Evolutionary conservation across 2,113 vertebrate genomes (phyloP).

Genomic region (Felis chaus): DNA sequence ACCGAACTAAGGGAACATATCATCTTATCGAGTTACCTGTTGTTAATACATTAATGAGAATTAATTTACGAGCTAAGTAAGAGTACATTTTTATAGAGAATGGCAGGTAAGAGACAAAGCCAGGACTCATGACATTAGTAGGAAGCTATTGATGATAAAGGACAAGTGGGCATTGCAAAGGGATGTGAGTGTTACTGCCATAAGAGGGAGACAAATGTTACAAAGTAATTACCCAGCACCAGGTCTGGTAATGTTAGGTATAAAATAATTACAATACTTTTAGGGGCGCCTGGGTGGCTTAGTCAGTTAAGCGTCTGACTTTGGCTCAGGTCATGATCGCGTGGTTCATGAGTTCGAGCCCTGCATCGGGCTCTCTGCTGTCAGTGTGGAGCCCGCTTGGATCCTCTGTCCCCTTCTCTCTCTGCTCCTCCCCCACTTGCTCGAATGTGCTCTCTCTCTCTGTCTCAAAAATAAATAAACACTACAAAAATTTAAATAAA

Average conservation of each 20-base stretch:
- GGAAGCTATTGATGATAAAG: background rate
- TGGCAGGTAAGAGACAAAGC: background rate
- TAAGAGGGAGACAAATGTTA: background rate
- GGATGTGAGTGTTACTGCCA: too few species aligned
- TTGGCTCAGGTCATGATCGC: too few species aligned
- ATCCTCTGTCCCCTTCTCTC: too few species aligned
- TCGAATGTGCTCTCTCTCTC: too few species aligned
- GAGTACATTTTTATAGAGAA: background rate
- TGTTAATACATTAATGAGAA: background rate
- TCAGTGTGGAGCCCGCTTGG: too few species aligned
- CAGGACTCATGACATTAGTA: background rate
- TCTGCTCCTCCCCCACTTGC: too few species aligned
- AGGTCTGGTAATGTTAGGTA: background rate
- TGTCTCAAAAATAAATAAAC: too few species aligned
- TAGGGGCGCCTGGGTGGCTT: too few species aligned
- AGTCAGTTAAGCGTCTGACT: too few species aligned
- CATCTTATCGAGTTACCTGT: background rate
- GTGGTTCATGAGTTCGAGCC: too few species aligned
- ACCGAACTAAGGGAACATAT: background rate
- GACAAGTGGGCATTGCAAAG: background rate
- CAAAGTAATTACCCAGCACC: background rate
- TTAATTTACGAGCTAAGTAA: background rate
- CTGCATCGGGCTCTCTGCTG: too few species aligned
- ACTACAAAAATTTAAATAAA: too few species aligned
- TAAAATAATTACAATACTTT: background rate